Base-by-base conservation (phyloP, 2,888 invertebrate species). In the Poecilobothrus nobilitatus region DNA sequence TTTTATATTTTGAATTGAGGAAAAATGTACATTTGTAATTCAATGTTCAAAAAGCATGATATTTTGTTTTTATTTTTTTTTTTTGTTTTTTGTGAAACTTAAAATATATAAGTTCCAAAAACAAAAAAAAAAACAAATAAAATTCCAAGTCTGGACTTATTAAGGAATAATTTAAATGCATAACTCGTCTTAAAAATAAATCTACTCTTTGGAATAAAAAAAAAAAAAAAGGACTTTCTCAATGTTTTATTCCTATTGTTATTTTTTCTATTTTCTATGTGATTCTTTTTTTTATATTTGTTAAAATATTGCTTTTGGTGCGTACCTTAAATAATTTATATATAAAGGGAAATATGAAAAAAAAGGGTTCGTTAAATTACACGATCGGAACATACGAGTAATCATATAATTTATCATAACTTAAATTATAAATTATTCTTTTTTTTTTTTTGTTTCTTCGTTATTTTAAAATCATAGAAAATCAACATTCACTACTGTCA, bases 151-250 rank as follows among this genome's bases (percentile, higher is more conserved):
- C 53, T 53, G 53, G 53, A 53, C 53, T 53, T 53, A 53, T 53
- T 53, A 27, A 53, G n/a, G 53, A 53, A 53, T 6, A 12, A 53
- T 53, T 53, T 53, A 53, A 53, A 53, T 53, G 53, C 53, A 53
- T 53, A 53, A 53, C 53, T 53, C 18, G 53, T 53, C 53, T 53
- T 53, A 53, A 53, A 53, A 53, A 53, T 53, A 53, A 53, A 53
- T 53, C n/a, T 18, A 53, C 1, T 53, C 7, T 41, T 41, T 9
- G 41, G 15, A 6, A 41, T 12, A 41, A 41, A 41, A 53, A 1
- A 44, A 44, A 10, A 15, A 53, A 53, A 53, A 53, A 53, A 53
- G 53, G 53, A 53, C n/a, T 18, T 15, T 8, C 7, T 41, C 41
- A 15, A 41, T 12, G 5, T 41, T 1, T 41, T 6, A 12, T 41